A percentile compares a stretch with the other conserved stretches of the same genome.
Conservation (phyloP, 2,888 invertebrate species). For the Anoncus sp. region DNA sequence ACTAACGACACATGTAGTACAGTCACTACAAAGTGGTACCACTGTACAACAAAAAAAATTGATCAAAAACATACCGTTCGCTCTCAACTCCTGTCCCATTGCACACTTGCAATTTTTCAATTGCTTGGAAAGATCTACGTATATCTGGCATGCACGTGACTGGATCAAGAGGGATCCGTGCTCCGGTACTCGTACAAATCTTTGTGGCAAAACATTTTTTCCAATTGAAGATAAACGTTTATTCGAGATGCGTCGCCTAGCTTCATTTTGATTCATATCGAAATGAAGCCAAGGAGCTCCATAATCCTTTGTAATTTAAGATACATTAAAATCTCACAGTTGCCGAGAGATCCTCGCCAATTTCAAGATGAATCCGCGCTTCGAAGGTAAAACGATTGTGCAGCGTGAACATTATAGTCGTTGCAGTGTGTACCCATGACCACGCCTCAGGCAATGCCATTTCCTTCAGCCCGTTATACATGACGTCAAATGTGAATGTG, state of each 20-base stretch:
- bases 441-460: constrained; percentile 6
- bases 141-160: neutral
- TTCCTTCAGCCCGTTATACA: neutral
- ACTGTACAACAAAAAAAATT: neutral
- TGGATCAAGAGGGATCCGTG: neutral
- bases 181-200: neutral
- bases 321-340: neutral
- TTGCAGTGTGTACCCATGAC: neutral
- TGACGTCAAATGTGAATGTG: neutral
- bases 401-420: neutral
- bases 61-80: neutral
- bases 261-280: too few relatives aligned
- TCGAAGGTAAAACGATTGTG: neutral
- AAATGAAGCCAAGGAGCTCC: neutral
- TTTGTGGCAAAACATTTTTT: too few relatives aligned
- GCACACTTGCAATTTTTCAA: neutral
- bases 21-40: neutral
- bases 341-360: neutral
- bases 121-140: neutral
- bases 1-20: neutral
- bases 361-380: neutral
- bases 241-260: too few relatives aligned
- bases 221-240: too few relatives aligned
- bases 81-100: neutral
- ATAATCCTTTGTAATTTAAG: neutral